Evolutionary conservation across 1,140 invertebrate species (phyloP).

Genomic region (Drosophila lowei): DNA sequence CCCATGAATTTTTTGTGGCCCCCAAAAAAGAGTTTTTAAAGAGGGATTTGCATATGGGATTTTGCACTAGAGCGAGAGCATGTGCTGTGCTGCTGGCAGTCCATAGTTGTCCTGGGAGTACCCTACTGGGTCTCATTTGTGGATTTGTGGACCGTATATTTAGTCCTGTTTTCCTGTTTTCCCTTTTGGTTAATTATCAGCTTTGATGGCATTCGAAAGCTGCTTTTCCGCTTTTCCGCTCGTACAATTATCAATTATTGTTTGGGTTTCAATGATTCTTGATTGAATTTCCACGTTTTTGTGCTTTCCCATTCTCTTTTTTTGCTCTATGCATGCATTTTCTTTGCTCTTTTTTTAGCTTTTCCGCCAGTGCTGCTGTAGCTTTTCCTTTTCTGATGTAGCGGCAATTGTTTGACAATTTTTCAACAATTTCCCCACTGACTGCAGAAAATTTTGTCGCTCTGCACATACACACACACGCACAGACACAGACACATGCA

Average conservation of each 20-base stretch:
- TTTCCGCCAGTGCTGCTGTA: conserved; percentile 7
- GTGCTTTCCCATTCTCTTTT: no score
- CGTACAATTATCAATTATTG: no score
- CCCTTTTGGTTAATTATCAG: no score
- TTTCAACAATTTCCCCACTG: conserved; percentile 74
- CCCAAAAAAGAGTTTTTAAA: conserved; percentile 33
- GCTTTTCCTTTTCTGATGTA: conserved; percentile 29
- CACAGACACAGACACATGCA: background rate
- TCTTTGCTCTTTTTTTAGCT: background rate
- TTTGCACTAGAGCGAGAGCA: conserved; percentile 4
- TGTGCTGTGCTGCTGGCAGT: conserved; percentile 6
- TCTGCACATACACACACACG: background rate
- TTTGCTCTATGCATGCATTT: no score
- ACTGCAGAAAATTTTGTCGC: conserved; percentile 43
- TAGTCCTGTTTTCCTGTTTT: no score
- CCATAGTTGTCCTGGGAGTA: background rate
- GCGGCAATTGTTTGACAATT: conserved; percentile 78
- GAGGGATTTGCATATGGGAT: conserved; percentile 22
- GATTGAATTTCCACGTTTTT: no score
- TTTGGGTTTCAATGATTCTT: no score
- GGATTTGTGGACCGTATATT: no score
- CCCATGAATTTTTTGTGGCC: conserved; percentile 24
- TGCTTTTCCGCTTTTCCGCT: no score
- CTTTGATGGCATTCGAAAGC: no score
- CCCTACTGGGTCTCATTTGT: no score